Conservation (phyloP, 2,888 invertebrate species). For the Meteorus cinctellus region DNA sequence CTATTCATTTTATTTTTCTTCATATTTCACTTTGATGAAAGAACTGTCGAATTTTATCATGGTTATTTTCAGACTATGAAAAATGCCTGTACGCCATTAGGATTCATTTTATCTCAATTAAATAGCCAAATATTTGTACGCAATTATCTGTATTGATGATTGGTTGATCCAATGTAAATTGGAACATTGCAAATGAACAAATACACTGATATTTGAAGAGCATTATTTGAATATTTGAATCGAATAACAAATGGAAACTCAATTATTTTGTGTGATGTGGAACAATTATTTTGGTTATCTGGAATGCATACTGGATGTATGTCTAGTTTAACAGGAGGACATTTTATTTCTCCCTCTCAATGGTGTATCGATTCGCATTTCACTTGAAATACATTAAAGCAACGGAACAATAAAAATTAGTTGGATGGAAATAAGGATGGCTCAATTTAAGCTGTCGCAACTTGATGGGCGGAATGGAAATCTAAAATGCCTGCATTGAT, state of each 20-base stretch:
- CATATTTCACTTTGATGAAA: too few relatives aligned
- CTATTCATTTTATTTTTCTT: too few relatives aligned
- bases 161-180: neutral
- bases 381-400: neutral
- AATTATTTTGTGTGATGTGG: too few relatives aligned
- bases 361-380: neutral
- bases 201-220: neutral
- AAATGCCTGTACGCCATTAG: neutral
- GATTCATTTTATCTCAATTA: neutral
- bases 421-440: neutral
- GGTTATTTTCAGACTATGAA: too few relatives aligned
- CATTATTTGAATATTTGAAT: neutral
- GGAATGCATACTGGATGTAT: too few relatives aligned
- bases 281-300: too few relatives aligned
- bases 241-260: too few relatives aligned
- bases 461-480: slow-evolving; percentile 34
- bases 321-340: neutral
- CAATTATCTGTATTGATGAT: neutral
- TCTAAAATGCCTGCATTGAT: slow-evolving; percentile 35
- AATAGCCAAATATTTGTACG: neutral
- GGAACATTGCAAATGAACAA: neutral
- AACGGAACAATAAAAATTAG: slow-evolving; percentile 11
- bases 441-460: neutral
- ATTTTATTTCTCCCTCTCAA: neutral
- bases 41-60: too few relatives aligned